Evolutionary conservation across 2,888 invertebrate species (phyloP), one percentile per base, ranked within the genome.

Genomic region (Oegoconia quadripuncta): DNA sequence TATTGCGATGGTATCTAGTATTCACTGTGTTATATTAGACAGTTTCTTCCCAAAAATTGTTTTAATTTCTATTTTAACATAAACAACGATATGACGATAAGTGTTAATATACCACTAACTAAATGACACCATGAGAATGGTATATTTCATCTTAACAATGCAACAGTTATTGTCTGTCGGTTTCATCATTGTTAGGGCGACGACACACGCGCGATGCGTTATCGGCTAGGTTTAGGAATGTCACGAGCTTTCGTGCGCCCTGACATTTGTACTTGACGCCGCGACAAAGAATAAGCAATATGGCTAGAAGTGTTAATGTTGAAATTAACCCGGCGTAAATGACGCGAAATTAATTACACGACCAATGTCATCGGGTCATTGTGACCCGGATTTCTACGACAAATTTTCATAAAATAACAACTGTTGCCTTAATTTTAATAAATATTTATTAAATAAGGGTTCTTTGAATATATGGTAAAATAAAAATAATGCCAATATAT

Each of bases 181-280:
- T 20, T 20, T 20, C 8, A 25, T 11, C 29, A 16, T 29, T 8
- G 29, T 16, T 8, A 7, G 9, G 29, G 29, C 2, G 8, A 2
- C n/a, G n/a, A n/a, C n/a, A n/a, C n/a, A n/a, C n/a, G n/a, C n/a
- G n/a, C n/a, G n/a, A n/a, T n/a, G n/a, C n/a, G n/a, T n/a, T n/a
- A n/a, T n/a, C n/a, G n/a, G n/a, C n/a, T n/a, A n/a, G n/a, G n/a
- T n/a, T n/a, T n/a, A n/a, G 30, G 39, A 39, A 40, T 35, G 29
- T 18, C 22, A 18, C 22, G 16, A 11, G 29, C 26, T 17, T 23
- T 25, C 15, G 13, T 7, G 34, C 26, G n/a, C 32, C 16, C 4
- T 41, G 35, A 41, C 36, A 41, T 36, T 41, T 32, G 40, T 36
- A 32, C 35, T 41, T 41, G 40, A 36, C 36, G 32, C 9, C 26